These are phyloP conservation scores for Drosophila ambigua DNA, from an alignment of 1,140 invertebrate genomes.

Conservation along the genomic window DNA sequence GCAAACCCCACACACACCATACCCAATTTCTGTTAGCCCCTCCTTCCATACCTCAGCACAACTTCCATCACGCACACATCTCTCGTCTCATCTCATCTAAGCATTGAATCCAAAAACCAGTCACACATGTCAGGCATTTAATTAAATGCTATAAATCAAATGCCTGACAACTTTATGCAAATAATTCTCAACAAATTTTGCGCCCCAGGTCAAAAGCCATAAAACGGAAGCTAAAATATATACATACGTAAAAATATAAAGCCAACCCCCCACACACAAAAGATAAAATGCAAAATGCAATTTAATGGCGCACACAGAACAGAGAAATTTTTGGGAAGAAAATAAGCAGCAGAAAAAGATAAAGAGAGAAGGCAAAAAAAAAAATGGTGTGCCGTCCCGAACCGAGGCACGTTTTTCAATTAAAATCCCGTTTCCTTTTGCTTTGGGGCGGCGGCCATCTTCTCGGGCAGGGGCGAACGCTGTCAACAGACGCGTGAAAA, in stretches of 20 bases:
- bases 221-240: conserved; percentile 19
- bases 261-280: neutral
- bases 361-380: conserved; percentile 1
- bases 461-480: neutral
- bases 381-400: conserved; percentile 8
- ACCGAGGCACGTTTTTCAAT: conserved; percentile 74
- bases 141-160: conserved; percentile 76
- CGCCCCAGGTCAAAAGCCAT: conserved; percentile 25
- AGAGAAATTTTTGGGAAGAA: neutral
- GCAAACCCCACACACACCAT: too few relatives aligned
- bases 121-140: conserved; percentile 51
- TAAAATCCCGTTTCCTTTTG: conserved; percentile 63
- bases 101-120: conserved; percentile 2
- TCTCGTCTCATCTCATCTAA: neutral
- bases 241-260: conserved; percentile 9
- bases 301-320: neutral
- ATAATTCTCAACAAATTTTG: conserved; percentile 47
- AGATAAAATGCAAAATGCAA: conserved; percentile 16
- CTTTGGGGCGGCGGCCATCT: neutral
- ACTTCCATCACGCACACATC: neutral
- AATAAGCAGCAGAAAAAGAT: neutral
- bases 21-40: too few relatives aligned
- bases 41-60: too few relatives aligned
- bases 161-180: conserved; percentile 62
- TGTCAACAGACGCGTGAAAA: conserved; percentile 50